Conservation (phyloP, 2,797 vertebrate species). For the Poecilia picta region DNA sequence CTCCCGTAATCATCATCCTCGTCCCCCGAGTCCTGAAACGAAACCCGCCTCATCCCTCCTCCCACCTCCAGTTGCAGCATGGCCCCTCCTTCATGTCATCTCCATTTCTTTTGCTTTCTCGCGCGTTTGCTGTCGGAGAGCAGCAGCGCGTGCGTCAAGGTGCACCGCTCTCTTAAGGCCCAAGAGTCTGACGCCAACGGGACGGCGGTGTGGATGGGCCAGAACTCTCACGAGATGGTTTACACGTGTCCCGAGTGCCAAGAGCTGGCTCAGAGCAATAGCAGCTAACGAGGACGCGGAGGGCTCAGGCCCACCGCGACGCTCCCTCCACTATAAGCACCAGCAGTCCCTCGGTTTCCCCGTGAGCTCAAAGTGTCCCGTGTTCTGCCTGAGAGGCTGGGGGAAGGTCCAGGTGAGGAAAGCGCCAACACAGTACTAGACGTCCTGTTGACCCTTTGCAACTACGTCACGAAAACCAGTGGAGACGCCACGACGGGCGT, state of each 20-base stretch:
- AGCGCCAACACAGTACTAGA: not conserved
- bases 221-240: slow-evolving; percentile 75
- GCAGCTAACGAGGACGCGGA: slow-evolving; percentile 65
- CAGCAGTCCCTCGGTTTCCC: slow-evolving; percentile 48
- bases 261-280: slow-evolving; percentile 69
- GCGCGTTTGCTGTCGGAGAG: slow-evolving; percentile 43
- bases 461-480: too few species aligned
- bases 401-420: slow-evolving; percentile 72
- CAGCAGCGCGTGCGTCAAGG: slow-evolving; percentile 77
- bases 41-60: slow-evolving; percentile 8
- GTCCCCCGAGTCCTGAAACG: slow-evolving; percentile 48
- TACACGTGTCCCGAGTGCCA: slow-evolving; percentile 83
- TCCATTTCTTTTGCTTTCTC: slow-evolving; percentile 21
- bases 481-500: too few species aligned
- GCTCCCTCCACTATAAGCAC: slow-evolving; percentile 35
- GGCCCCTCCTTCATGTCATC: slow-evolving; percentile 17
- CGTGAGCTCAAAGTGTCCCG: slow-evolving; percentile 55
- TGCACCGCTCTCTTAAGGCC: slow-evolving; percentile 74
- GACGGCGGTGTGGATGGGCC: slow-evolving; percentile 72
- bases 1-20: not conserved
- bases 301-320: slow-evolving; percentile 11
- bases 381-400: slow-evolving; percentile 58
- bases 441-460: too few species aligned
- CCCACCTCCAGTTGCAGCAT: slow-evolving; percentile 2
- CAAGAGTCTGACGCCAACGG: slow-evolving; percentile 73